Conservation (phyloP, 2,888 invertebrate species). For the Odontocolon sp. region DNA sequence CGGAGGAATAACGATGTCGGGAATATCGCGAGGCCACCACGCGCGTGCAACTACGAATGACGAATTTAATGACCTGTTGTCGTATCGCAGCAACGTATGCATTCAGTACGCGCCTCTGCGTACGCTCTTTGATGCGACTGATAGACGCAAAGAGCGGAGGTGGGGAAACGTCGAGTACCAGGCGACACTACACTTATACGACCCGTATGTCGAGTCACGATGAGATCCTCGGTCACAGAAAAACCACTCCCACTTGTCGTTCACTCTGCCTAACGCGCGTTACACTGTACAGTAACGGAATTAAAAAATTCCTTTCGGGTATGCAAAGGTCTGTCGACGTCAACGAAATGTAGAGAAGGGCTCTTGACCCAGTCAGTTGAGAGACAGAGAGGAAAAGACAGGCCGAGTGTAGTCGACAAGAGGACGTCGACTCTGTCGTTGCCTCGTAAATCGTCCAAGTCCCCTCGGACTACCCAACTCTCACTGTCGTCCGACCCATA, state of each 20-base stretch:
- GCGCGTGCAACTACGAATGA: conserved; percentile 67
- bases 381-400: background rate
- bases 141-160: conserved; percentile 27
- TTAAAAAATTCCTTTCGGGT: conserved; percentile 47
- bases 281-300: conserved; percentile 23
- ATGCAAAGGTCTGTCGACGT: conserved; percentile 20
- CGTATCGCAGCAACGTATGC: conserved; percentile 9
- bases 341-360: conserved; percentile 32
- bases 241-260: background rate
- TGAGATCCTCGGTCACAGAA: background rate
- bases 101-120: background rate
- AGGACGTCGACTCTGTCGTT: conserved; percentile 23
- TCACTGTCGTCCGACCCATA: conserved; percentile 36
- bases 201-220: conserved; percentile 14
- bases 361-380: conserved; percentile 38
- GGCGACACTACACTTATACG: background rate
- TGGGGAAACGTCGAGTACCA: no score
- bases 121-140: conserved; percentile 35
- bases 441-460: conserved; percentile 37
- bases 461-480: conserved; percentile 14
- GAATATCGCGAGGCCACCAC: conserved; percentile 58
- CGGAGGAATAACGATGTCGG: conserved; percentile 65
- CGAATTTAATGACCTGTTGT: conserved; percentile 71
- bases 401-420: background rate
- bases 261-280: conserved; percentile 4